phyloP scores from a whole-genome alignment of 2,888 invertebrate species.

The Erebia epiphron region DNA sequence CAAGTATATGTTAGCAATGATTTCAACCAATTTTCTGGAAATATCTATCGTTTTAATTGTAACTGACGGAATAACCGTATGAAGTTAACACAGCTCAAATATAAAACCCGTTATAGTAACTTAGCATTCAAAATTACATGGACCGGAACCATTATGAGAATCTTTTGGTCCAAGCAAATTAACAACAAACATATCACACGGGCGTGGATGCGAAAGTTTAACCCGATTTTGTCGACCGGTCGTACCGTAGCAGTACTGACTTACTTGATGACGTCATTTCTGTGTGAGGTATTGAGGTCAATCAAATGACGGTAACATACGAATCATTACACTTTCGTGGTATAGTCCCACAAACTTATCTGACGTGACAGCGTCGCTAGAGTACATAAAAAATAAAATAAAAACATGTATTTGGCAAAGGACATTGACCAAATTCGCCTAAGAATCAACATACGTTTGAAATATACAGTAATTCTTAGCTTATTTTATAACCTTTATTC shows the following conservation, averaged over 20 bases:
- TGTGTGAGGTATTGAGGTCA: conserved; percentile 9
- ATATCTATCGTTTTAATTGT: background rate
- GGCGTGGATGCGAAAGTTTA: conserved; percentile 32
- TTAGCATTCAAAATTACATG: background rate
- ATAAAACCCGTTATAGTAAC: background rate
- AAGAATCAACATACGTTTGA: too few relatives aligned
- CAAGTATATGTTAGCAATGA: too few relatives aligned
- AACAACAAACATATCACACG: conserved; percentile 18
- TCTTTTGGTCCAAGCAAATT: conserved; percentile 29
- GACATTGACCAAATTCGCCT: too few relatives aligned
- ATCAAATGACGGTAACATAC: background rate
- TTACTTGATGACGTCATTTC: conserved; percentile 10
- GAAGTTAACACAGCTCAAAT: background rate
- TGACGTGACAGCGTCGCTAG: too few relatives aligned
- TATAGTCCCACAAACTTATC: too few relatives aligned
- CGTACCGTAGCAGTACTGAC: conserved; percentile 3
- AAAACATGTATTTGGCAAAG: too few relatives aligned
- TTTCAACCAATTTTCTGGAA: too few relatives aligned
- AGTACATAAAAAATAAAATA: too few relatives aligned
- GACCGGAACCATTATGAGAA: conserved; percentile 31
- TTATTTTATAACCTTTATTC: too few relatives aligned
- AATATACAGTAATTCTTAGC: too few relatives aligned
- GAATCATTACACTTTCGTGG: background rate
- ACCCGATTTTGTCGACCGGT: conserved; percentile 37
- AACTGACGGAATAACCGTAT: background rate